These are phyloP conservation scores for Ormyrus nitidulus DNA, from an alignment of 2,888 invertebrate species.

Conservation along the genomic window DNA sequence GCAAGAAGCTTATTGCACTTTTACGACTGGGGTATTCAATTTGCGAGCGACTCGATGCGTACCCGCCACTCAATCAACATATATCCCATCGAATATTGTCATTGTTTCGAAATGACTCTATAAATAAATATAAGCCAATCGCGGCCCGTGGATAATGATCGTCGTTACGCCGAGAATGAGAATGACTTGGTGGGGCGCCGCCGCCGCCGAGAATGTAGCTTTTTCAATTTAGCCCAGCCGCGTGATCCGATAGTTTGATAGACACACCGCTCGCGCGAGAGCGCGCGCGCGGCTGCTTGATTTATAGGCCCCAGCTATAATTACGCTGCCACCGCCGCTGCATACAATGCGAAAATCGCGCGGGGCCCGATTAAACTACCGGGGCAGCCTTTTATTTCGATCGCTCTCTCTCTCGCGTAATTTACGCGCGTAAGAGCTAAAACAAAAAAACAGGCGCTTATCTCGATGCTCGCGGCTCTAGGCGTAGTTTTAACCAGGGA, in stretches of 20 bases:
- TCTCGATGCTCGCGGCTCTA: not conserved
- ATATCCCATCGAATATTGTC: not conserved
- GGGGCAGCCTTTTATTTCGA: not conserved
- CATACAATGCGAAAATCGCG: constrained; percentile 11
- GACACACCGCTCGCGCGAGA: constrained; percentile 7
- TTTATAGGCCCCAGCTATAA: constrained; percentile 33
- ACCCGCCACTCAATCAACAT: too few relatives aligned
- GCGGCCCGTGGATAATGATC: not conserved
- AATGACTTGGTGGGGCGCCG: not conserved
- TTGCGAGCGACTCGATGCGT: not conserved
- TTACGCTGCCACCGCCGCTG: constrained; percentile 26
- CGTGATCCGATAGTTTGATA: constrained; percentile 40
- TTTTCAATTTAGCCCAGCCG: constrained; percentile 30
- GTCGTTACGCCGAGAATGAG: too few relatives aligned
- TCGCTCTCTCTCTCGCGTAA: constrained; percentile 1
- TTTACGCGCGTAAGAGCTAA: not conserved
- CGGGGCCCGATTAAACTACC: not conserved
- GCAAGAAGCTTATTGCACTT: too few relatives aligned
- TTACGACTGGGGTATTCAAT: not conserved
- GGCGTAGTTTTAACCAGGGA: not conserved
- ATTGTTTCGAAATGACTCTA: constrained; percentile 28
- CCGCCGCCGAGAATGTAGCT: not conserved
- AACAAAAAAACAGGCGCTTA: not conserved
- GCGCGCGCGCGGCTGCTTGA: not conserved
- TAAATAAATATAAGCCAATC: constrained; percentile 32